phyloP scores from a whole-genome alignment of 2,888 invertebrate species.

The Eumerus sabulonum region DNA sequence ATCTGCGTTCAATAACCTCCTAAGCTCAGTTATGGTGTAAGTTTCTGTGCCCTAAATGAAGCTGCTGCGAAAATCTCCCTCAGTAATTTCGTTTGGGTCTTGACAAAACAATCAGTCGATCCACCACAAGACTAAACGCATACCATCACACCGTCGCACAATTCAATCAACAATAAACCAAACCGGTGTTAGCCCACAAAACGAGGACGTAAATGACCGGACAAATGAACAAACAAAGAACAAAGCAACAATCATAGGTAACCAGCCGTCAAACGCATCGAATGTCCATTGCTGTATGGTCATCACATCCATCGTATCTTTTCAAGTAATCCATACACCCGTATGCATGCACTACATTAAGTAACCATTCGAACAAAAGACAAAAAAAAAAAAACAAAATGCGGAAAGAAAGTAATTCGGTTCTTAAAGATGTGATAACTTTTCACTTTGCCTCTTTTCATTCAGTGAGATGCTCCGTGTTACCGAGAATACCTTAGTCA shows the following conservation, averaged over 20 bases:
- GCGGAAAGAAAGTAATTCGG: constrained; percentile 61
- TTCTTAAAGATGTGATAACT: constrained; percentile 63
- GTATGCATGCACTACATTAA: constrained; percentile 28
- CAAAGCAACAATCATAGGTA: constrained; percentile 26
- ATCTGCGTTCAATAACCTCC: no score
- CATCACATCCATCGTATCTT: constrained; percentile 13
- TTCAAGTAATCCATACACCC: constrained; percentile 4
- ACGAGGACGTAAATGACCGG: constrained; percentile 15
- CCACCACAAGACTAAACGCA: constrained; percentile 39
- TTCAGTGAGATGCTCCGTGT: constrained; percentile 30
- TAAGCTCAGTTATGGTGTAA: no score
- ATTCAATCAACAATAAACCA: constrained; percentile 49
- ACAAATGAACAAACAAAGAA: no score
- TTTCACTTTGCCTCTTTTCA: constrained; percentile 61
- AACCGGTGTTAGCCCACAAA: constrained; percentile 52
- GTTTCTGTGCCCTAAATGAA: no score
- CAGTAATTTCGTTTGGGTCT: no score
- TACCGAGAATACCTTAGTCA: constrained; percentile 13
- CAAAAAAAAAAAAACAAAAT: constrained; percentile 56
- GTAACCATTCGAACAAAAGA: constrained; percentile 39
- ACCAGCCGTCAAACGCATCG: constrained; percentile 51
- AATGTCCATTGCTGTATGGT: constrained; percentile 17
- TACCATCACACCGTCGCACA: constrained; percentile 45
- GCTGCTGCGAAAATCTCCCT: no score
- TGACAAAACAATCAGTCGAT: no score